Percentiles rank a stretch among this genome's conserved stretches.
Conservation (phyloP, 2,797 vertebrate genomes). For the Aplochiton taeniatus region DNA sequence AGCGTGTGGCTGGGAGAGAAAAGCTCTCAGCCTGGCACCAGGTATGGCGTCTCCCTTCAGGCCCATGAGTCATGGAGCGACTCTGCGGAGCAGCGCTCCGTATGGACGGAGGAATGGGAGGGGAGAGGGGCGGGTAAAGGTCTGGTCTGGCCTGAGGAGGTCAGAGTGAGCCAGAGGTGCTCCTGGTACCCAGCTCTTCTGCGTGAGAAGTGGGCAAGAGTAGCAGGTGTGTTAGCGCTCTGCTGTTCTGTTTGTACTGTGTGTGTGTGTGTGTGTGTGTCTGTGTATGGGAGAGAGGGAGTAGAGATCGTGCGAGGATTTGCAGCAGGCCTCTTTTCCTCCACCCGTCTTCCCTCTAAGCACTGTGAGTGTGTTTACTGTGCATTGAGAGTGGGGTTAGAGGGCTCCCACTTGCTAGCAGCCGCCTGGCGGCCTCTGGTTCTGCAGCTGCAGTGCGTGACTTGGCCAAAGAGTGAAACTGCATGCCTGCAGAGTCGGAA, state of each 20-base stretch:
- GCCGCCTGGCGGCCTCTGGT: conserved; percentile 48
- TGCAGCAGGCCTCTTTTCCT: no score
- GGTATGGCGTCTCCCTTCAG: conserved; percentile 44
- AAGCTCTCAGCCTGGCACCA: conserved; percentile 32
- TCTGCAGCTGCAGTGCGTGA: conserved; percentile 55
- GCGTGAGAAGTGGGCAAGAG: conserved; percentile 20
- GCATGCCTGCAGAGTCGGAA: conserved; percentile 53
- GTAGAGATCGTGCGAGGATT: no score
- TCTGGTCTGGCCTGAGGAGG: conserved; percentile 51
- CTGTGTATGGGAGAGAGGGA: conserved; percentile 1
- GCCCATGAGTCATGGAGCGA: conserved; percentile 55
- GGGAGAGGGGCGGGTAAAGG: conserved; percentile 57
- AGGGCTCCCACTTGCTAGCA: conserved; percentile 33
- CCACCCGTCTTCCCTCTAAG: conserved; percentile 10
- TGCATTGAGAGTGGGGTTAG: conserved; percentile 13
- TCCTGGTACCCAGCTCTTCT: conserved; percentile 29
- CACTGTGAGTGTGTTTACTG: conserved; percentile 26
- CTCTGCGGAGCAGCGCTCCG: conserved; percentile 65
- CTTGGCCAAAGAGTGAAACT: conserved; percentile 44
- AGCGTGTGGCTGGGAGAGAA: conserved; percentile 3
- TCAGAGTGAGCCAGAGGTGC: conserved; percentile 44
- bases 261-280: conserved; percentile 11
- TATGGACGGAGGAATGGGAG: conserved; percentile 36
- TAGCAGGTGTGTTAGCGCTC: background rate
- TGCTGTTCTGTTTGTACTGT: background rate